Evolutionary conservation across 1,140 invertebrate genomes (phyloP).

Genomic region (Drosophila truncata): DNA sequence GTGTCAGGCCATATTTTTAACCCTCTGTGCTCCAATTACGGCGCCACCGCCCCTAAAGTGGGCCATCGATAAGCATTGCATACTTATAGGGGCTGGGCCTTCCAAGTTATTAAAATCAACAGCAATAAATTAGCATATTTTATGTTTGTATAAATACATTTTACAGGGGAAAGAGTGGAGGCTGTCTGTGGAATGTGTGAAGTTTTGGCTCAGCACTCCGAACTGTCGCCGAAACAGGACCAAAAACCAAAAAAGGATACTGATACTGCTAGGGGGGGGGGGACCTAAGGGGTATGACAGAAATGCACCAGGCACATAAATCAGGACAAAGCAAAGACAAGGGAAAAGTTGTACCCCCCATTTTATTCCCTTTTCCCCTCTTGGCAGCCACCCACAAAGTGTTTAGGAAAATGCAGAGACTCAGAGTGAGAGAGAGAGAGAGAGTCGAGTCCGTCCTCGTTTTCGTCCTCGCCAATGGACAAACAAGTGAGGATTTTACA

Average conservation of each 20-base stretch:
- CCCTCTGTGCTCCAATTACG: constrained; percentile 26
- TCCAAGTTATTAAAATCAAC: constrained; percentile 82
- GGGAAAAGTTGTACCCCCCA: constrained; percentile 23
- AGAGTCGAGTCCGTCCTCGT: constrained; percentile 2
- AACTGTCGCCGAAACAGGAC: constrained; percentile 28
- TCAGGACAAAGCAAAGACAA: constrained; percentile 72
- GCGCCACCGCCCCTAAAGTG: constrained; percentile 10
- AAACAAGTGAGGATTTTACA: constrained; percentile 62
- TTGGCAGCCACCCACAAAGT: constrained; percentile 26
- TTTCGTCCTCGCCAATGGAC: constrained; percentile 38
- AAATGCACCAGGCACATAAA: constrained; percentile 69
- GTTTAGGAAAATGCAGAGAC: constrained; percentile 27
- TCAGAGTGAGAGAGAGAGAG: too few species aligned
- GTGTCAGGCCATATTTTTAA: constrained; percentile 31
- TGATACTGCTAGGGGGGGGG: constrained; percentile 17
- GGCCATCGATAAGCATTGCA: constrained; percentile 42
- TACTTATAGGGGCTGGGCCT: constrained; percentile 61
- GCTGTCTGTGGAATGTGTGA: constrained; percentile 17
- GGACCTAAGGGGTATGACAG: constrained; percentile 47
- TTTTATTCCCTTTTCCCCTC: too few species aligned
- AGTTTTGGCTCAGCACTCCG: constrained; percentile 31
- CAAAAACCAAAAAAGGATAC: constrained; percentile 23
- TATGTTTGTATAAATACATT: constrained; percentile 61
- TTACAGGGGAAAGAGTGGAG: neutral
- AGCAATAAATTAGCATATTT: constrained; percentile 81